Conservation (phyloP, 1,140 invertebrate species). For the Tetramorium simillimum region DNA sequence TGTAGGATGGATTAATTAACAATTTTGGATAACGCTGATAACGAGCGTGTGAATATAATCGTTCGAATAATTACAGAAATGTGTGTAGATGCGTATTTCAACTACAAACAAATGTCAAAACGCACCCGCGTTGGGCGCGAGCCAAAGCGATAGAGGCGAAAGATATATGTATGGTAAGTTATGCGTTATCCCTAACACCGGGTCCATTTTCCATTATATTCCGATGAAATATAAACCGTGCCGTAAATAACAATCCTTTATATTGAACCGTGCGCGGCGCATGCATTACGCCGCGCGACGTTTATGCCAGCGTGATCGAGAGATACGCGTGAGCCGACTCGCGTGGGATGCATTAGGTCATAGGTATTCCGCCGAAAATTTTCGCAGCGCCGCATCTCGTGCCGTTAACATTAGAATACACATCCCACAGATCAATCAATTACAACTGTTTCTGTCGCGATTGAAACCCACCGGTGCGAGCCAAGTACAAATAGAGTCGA, state of each 20-base stretch:
- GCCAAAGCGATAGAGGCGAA: conserved; percentile 65
- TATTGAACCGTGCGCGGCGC: conserved; percentile 61
- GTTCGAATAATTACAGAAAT: conserved; percentile 67
- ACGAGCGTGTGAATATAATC: conserved; percentile 45
- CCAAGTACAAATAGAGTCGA: not conserved
- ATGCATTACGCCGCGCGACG: conserved; percentile 7
- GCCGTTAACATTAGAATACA: conserved; percentile 63
- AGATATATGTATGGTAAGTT: conserved; percentile 53
- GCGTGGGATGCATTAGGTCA: conserved; percentile 66
- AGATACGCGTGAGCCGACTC: conserved; percentile 66
- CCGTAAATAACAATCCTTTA: conserved; percentile 78
- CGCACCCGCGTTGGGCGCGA: conserved; percentile 51
- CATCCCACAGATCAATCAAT: conserved; percentile 27
- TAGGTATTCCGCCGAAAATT: conserved; percentile 33
- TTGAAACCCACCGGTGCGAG: not conserved
- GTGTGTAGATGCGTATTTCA: conserved; percentile 67
- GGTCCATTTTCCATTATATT: conserved; percentile 77
- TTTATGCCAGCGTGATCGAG: conserved; percentile 59
- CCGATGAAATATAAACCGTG: conserved; percentile 76
- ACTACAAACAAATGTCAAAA: conserved; percentile 70
- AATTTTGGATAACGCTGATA: conserved; percentile 54
- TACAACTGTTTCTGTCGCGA: conserved; percentile 21
- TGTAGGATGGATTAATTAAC: conserved; percentile 62
- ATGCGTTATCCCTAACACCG: conserved; percentile 67
- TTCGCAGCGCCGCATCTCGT: conserved; percentile 28